Evolutionary conservation across 2,113 vertebrate species (phyloP).

Genomic region (Zosterops pallidus): DNA sequence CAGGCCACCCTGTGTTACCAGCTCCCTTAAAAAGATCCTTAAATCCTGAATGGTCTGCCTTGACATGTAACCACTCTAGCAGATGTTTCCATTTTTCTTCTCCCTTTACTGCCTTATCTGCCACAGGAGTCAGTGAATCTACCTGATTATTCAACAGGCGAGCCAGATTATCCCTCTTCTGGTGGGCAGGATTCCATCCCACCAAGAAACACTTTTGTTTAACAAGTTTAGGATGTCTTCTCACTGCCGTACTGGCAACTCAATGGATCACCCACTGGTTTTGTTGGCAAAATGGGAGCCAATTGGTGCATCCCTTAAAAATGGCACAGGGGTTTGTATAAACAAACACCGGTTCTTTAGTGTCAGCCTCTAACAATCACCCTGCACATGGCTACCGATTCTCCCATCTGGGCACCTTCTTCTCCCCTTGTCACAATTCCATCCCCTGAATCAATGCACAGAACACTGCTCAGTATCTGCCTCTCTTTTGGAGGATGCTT

Average conservation of each 20-base stretch:
- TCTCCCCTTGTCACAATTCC: not conserved
- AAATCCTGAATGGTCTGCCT: not conserved
- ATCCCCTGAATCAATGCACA: not conserved
- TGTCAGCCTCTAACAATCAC: not conserved
- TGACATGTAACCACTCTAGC: not conserved
- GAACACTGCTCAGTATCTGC: not conserved
- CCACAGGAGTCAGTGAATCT: not conserved
- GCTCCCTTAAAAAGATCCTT: not conserved
- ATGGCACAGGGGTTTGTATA: not conserved
- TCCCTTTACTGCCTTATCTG: not conserved
- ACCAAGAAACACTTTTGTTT: not conserved
- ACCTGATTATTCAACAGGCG: not conserved
- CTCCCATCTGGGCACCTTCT: not conserved
- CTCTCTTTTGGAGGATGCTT: not conserved
- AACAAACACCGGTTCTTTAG: not conserved
- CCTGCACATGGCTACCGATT: not conserved
- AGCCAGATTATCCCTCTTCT: not conserved
- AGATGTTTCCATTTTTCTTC: not conserved
- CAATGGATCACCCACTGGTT: not conserved
- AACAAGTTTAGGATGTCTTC: not conserved
- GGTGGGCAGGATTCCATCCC: not conserved
- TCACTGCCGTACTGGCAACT: not conserved
- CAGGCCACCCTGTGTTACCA: not conserved
- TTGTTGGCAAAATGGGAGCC: not conserved
- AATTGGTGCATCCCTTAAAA: not conserved